phyloP scores from a whole-genome alignment of 1,140 invertebrate genomes.

The Bradynema listronoti region DNA sequence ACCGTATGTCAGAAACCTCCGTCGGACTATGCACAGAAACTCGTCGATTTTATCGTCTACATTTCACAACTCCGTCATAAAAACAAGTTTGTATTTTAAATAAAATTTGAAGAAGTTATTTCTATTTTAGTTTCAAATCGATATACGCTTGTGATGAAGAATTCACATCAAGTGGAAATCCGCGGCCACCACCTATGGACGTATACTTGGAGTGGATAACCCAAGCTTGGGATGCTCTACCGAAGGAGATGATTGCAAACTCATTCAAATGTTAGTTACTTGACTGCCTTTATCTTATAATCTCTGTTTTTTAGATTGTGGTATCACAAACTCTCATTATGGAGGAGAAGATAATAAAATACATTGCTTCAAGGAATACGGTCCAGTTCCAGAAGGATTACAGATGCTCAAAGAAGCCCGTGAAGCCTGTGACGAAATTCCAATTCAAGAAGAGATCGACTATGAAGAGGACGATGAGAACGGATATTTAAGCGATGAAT shows the following conservation, averaged over 20 bases:
- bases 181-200: constrained; percentile 12
- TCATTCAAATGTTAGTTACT: constrained; percentile 9
- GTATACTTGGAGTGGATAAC: constrained; percentile 16
- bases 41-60: constrained; percentile 18
- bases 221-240: constrained; percentile 7
- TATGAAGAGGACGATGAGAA: background rate
- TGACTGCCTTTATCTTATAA: background rate
- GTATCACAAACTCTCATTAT: background rate
- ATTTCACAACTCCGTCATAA: constrained; percentile 5
- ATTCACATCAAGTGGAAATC: constrained; percentile 9
- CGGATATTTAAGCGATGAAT: background rate
- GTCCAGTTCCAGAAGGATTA: background rate
- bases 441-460: background rate
- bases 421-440: background rate
- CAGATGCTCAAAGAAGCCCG: background rate
- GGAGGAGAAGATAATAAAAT: constrained; percentile 3
- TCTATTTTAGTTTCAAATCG: too few relatives aligned
- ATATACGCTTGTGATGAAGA: too few relatives aligned
- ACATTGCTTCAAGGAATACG: background rate
- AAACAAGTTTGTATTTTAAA: constrained; percentile 6
- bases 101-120: too few relatives aligned
- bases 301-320: background rate
- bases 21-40: constrained; percentile 7
- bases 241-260: constrained; percentile 3
- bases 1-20: constrained; percentile 19